phyloP scores from a whole-genome alignment of 2,797 vertebrate species.

The Coregonus ussuriensis region DNA sequence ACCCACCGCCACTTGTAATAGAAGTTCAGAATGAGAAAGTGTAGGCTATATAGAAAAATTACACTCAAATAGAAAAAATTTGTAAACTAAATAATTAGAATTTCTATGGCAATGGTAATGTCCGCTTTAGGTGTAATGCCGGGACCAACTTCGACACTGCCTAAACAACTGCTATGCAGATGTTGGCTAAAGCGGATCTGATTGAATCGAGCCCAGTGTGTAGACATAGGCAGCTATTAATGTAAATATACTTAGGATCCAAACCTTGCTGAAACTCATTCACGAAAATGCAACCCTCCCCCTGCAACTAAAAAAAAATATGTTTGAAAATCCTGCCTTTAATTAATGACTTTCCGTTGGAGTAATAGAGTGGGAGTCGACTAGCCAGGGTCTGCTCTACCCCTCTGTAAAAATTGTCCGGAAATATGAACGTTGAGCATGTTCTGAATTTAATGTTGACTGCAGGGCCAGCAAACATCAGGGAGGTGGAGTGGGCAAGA shows the following conservation, averaged over 20 bases:
- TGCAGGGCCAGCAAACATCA: slow-evolving; percentile 66
- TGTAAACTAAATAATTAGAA: too few relatives aligned
- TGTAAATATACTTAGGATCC: slow-evolving; percentile 57
- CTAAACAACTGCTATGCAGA: too few relatives aligned
- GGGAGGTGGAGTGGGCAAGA: slow-evolving; percentile 62
- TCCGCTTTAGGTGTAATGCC: too few relatives aligned
- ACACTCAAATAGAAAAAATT: too few relatives aligned
- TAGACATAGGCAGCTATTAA: slow-evolving; percentile 58
- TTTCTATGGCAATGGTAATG: too few relatives aligned
- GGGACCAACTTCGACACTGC: too few relatives aligned
- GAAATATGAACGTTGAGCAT: slow-evolving; percentile 40
- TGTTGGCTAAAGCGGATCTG: too few relatives aligned
- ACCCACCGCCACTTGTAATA: too few relatives aligned
- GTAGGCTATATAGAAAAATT: too few relatives aligned
- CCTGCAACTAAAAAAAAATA: slow-evolving; percentile 1
- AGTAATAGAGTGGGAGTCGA: slow-evolving; percentile 30
- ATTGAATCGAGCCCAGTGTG: slow-evolving; percentile 40
- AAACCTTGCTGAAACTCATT: slow-evolving; percentile 38
- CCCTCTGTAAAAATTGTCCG: slow-evolving; percentile 41
- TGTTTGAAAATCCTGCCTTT: slow-evolving; percentile 42
- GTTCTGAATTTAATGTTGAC: slow-evolving; percentile 65
- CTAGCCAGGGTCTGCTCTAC: slow-evolving; percentile 35
- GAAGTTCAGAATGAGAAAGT: too few relatives aligned
- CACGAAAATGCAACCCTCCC: slow-evolving; percentile 32
- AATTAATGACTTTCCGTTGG: slow-evolving; percentile 29